phyloP scores from a whole-genome alignment of 2,888 invertebrate species.

The Hartigia nigra region DNA sequence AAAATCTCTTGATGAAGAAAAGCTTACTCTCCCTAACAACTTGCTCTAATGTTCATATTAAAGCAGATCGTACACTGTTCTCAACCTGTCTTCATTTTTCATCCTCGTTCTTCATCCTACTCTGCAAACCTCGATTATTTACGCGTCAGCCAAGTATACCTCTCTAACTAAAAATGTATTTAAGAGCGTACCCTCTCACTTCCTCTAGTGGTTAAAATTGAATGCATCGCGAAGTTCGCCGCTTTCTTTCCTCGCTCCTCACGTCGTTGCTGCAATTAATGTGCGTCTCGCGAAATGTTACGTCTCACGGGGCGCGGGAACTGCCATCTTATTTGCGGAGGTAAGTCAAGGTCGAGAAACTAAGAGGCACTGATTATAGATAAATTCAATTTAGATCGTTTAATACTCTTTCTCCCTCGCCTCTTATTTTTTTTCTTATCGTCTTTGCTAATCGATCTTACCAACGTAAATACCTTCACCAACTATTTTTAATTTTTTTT shows the following conservation, averaged over 20 bases:
- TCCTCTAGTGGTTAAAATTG: background rate
- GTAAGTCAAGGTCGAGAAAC: background rate
- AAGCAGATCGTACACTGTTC: slow-evolving; percentile 17
- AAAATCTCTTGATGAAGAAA: background rate
- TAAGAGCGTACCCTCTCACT: background rate
- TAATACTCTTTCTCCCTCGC: background rate
- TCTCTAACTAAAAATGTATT: background rate
- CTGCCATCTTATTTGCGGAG: background rate
- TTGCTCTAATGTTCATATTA: slow-evolving; percentile 12
- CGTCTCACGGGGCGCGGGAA: background rate
- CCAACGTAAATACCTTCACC: background rate
- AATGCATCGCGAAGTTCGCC: background rate
- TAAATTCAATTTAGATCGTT: background rate
- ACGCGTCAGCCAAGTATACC: background rate
- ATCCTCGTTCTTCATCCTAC: background rate
- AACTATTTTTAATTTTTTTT: background rate
- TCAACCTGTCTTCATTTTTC: background rate
- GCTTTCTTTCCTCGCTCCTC: background rate
- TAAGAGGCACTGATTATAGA: background rate
- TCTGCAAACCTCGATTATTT: background rate
- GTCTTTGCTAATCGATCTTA: background rate
- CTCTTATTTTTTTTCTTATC: background rate
- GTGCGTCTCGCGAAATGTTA: background rate
- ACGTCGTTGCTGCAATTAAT: background rate
- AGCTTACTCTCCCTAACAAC: slow-evolving; percentile 21